A percentile compares a stretch with the other conserved stretches of the same genome.
Evolutionary conservation across 2,797 vertebrate genomes (phyloP).

Genomic region (Hemitrygon akajei): DNA sequence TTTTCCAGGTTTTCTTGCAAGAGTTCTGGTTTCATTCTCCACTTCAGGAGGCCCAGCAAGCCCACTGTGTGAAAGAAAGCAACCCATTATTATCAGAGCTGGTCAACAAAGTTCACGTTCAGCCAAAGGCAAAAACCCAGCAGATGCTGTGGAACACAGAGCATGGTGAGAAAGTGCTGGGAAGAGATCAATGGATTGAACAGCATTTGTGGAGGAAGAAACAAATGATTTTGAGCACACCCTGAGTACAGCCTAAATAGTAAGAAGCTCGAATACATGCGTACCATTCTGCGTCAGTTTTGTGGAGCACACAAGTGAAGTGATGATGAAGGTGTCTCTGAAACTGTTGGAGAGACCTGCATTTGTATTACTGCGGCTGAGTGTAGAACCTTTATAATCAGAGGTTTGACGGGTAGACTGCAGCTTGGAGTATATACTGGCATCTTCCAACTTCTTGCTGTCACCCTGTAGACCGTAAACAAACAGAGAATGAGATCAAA

Average conservation of each 20-base stretch:
- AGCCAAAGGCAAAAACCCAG: neutral
- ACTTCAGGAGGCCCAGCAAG: slow-evolving; percentile 85
- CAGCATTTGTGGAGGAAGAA: too few relatives aligned
- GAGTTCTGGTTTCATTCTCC: slow-evolving; percentile 84
- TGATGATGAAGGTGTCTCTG: slow-evolving; percentile 80
- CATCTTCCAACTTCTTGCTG: slow-evolving; percentile 95
- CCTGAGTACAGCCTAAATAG: too few relatives aligned
- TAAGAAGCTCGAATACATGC: neutral
- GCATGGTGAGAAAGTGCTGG: neutral
- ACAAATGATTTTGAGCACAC: too few relatives aligned
- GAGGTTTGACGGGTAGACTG: slow-evolving; percentile 67
- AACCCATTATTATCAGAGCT: neutral
- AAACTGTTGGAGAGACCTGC: slow-evolving; percentile 84
- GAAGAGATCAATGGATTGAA: neutral
- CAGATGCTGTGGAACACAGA: neutral
- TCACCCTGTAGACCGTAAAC: slow-evolving; percentile 69
- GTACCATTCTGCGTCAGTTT: slow-evolving; percentile 96
- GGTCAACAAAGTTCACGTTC: neutral
- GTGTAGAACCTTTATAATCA: slow-evolving; percentile 62
- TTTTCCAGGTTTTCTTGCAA: slow-evolving; percentile 87
- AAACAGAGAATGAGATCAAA: neutral
- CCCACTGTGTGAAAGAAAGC: slow-evolving; percentile 64
- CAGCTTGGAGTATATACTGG: slow-evolving; percentile 70
- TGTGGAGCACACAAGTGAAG: slow-evolving; percentile 90
- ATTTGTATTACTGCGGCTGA: slow-evolving; percentile 68